Conservation (phyloP, 2,113 vertebrate genomes). For the Himantopus leucocephalus region DNA sequence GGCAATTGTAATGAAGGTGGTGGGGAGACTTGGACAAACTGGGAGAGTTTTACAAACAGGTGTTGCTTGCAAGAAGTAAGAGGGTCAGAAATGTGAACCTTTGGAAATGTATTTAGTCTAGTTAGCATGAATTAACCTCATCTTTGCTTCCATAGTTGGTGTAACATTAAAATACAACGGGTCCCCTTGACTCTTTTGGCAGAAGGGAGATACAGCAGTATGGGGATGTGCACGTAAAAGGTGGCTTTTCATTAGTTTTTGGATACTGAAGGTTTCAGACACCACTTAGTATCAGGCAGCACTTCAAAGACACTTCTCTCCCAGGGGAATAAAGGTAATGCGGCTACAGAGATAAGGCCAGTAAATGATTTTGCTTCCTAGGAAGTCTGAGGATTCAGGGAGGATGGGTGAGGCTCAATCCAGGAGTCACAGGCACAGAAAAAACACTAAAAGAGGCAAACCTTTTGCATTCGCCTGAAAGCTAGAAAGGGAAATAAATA, state of each 20-base stretch:
- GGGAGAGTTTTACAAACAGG: background rate
- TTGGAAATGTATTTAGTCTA: background rate
- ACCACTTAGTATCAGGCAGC: background rate
- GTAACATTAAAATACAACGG: background rate
- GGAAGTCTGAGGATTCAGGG: background rate
- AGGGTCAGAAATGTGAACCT: background rate
- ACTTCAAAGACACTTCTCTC: background rate
- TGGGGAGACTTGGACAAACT: background rate
- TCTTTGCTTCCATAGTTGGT: background rate
- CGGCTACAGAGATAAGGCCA: background rate
- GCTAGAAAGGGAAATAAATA: background rate
- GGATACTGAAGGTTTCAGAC: background rate
- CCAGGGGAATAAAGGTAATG: background rate
- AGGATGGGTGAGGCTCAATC: background rate
- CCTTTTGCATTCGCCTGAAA: background rate
- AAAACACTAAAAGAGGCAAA: background rate
- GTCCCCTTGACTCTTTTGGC: background rate
- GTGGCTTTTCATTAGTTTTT: background rate
- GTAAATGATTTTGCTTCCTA: background rate
- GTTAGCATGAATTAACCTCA: background rate
- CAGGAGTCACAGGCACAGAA: background rate
- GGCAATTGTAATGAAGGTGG: background rate
- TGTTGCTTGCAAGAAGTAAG: background rate
- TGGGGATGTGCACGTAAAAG: background rate
- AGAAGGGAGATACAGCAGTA: background rate